Conservation (phyloP, 2,113 vertebrate species). For the Gallinago media region DNA sequence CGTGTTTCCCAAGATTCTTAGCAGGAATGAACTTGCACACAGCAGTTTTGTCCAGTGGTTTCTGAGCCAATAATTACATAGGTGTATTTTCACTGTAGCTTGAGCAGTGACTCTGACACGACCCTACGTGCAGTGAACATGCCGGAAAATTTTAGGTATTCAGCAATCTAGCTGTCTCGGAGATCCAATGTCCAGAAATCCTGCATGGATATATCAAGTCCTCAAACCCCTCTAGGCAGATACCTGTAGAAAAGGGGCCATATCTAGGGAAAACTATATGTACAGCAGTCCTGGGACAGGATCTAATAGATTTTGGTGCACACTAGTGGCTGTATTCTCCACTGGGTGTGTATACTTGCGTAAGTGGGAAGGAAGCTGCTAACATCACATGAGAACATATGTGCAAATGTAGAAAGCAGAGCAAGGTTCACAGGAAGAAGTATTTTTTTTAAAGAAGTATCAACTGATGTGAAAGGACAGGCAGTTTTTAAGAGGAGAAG, state of each 20-base stretch:
- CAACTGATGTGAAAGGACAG: neutral
- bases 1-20: neutral
- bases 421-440: neutral
- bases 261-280: neutral
- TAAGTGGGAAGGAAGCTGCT: neutral
- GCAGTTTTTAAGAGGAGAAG: neutral
- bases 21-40: neutral
- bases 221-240: neutral
- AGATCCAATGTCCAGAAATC: neutral
- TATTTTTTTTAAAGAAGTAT: neutral
- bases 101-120: neutral
- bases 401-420: neutral
- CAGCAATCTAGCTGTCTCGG: neutral
- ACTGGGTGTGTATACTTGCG: neutral
- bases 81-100: neutral
- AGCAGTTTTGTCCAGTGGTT: neutral
- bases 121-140: fast-evolving
- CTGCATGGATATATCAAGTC: neutral
- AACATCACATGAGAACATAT: neutral
- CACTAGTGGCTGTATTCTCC: neutral
- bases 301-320: neutral
- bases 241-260: neutral
- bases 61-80: too few species aligned
- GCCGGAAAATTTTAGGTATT: neutral
- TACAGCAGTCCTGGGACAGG: neutral